Evolutionary conservation across 2,113 vertebrate genomes (phyloP).

Genomic region (Eudorcas thomsonii): DNA sequence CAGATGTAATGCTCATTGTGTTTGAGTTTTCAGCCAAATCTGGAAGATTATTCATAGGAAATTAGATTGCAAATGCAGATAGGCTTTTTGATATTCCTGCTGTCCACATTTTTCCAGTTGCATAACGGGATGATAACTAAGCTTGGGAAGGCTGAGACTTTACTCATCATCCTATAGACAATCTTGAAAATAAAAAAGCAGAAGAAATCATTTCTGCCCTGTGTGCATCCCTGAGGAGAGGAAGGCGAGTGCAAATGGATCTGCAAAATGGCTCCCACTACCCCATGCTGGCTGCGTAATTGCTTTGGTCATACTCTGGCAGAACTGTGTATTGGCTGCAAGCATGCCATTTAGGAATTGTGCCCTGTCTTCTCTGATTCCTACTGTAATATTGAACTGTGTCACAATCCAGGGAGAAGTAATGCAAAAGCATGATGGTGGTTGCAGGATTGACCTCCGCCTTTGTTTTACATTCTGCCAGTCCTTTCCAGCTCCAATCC

Average conservation of each 20-base stretch:
- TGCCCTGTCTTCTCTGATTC: background rate
- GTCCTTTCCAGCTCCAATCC: background rate
- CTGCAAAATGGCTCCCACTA: constrained; percentile 52
- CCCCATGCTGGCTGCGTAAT: constrained; percentile 12
- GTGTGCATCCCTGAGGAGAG: constrained; percentile 40
- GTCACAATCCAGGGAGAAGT: background rate
- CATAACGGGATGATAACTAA: constrained; percentile 30
- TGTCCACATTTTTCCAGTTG: constrained; percentile 60
- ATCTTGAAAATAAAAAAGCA: constrained; percentile 54
- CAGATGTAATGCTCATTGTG: constrained; percentile 52
- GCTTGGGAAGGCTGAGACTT: constrained; percentile 1
- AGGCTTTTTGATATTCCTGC: constrained; percentile 66
- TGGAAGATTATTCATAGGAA: constrained; percentile 58
- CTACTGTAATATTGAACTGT: background rate
- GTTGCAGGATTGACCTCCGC: background rate
- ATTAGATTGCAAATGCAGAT: constrained; percentile 64
- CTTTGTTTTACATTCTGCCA: background rate
- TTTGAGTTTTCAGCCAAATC: constrained; percentile 35
- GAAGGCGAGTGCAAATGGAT: constrained; percentile 20
- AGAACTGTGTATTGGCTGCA: constrained; percentile 2
- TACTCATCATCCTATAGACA: constrained; percentile 48
- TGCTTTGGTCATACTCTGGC: constrained; percentile 16
- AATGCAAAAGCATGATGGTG: background rate
- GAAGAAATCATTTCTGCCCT: constrained; percentile 40
- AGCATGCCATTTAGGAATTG: constrained; percentile 13